Base-by-base conservation (phyloP, 1,140 invertebrate species). In the Pseudomyrmex pallidus region DNA sequence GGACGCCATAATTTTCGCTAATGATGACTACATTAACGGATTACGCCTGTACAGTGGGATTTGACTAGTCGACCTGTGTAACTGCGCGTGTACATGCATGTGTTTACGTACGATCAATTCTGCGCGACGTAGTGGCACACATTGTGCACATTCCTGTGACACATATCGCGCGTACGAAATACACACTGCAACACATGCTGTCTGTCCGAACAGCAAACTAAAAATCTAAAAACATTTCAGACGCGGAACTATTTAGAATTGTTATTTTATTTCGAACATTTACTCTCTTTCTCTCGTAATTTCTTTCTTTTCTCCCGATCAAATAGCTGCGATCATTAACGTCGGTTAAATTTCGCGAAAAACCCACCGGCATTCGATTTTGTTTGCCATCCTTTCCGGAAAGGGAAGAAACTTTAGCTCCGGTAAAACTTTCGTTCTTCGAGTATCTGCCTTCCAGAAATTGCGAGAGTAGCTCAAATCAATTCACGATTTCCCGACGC, bases 11-110 rank as follows among this genome's bases (percentile, higher is more conserved):
- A 80, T 80, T 80, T 80, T 80, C 76, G 76, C 70, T 80, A 80
- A 80, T 80, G 76, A 70, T 70, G 67, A 72, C 52, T 80, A 80
- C 67, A 70, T 80, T 80, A 80, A 80, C 76, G 22, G 66, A 80
- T 80, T 80, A 80, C 54, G 54, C 22, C 22, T 61, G 63, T 80
- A 80, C 54, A 70, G 56, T 70, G 7, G 54, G 66, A 80, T 48
- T 70, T 44, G 8, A 61, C 52, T 52, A 46, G 13, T 22, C 17
- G 35, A 67, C 44, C 20, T 50, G 13, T 59, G 66, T 80, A 70
- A 70, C 52, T 70, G 54, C 15, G 15, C 15, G 2, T 70, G 20
- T 78, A 56, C 10, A 22, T 57, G 44, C 64, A 61, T 50, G 15
- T 72, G 56, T 80, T 78, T 70, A 80, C 61, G 48, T 59, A 12